These are phyloP conservation scores for Ectropis crepuscularia DNA, from an alignment of 2,888 invertebrate genomes.

Conservation along the genomic window DNA sequence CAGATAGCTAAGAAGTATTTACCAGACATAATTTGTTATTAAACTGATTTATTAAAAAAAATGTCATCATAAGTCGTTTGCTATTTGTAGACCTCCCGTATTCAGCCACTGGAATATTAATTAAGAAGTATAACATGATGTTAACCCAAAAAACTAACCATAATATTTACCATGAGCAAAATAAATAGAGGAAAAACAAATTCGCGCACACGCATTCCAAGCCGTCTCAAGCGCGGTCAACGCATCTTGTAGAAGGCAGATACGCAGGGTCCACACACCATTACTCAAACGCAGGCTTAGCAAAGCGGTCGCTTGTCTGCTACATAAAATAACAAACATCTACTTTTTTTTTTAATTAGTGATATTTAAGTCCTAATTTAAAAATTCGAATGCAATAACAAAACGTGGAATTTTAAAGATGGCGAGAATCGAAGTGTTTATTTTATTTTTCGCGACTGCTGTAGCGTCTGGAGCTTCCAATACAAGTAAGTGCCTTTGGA, in stretches of 20 bases:
- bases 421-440: constrained; percentile 63
- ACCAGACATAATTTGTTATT: neutral
- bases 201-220: constrained; percentile 22
- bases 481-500: constrained; percentile 73
- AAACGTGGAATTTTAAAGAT: constrained; percentile 49
- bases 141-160: neutral
- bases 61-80: too few relatives aligned
- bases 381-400: constrained; percentile 33
- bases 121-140: too few relatives aligned
- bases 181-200: constrained; percentile 20
- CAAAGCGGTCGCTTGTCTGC: constrained; percentile 60
- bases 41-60: neutral
- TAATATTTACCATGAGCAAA: constrained; percentile 6
- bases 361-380: neutral
- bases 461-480: constrained; percentile 66
- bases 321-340: constrained; percentile 35
- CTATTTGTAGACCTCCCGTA: too few relatives aligned
- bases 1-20: neutral
- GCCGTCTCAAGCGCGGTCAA: constrained; percentile 50
- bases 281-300: constrained; percentile 65
- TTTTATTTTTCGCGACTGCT: constrained; percentile 63
- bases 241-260: constrained; percentile 59
- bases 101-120: too few relatives aligned
- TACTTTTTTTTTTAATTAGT: constrained; percentile 3
- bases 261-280: constrained; percentile 54